Conservation (phyloP, 2,888 invertebrate genomes). For the Noctua comes region DNA sequence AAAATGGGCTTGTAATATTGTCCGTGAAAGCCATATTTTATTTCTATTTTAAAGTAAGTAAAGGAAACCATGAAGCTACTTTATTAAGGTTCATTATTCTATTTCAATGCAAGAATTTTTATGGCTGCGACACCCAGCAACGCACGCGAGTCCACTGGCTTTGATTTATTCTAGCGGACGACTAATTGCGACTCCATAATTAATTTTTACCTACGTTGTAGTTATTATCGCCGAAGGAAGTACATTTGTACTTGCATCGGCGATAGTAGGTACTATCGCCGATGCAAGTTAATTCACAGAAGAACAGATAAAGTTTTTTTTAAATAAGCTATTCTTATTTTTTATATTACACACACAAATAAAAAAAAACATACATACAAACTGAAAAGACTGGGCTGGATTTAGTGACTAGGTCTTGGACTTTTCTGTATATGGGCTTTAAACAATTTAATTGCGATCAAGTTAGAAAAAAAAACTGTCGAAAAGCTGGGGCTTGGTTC, state of each 20-base stretch:
- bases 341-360: not conserved
- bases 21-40: not conserved
- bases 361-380: not conserved
- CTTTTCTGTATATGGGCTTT: not conserved
- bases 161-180: constrained; percentile 55
- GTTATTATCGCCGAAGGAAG: too few relatives aligned
- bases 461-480: too few relatives aligned
- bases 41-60: constrained; percentile 1
- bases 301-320: not conserved
- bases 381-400: not conserved
- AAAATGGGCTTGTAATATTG: not conserved
- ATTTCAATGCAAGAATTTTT: constrained; percentile 64
- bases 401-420: not conserved
- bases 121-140: constrained; percentile 41
- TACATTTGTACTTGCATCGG: not conserved
- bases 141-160: constrained; percentile 52
- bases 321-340: not conserved
- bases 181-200: constrained; percentile 49
- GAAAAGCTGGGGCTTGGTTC: not conserved
- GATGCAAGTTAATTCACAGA: not conserved
- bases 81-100: constrained; percentile 40
- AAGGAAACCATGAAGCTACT: constrained; percentile 30
- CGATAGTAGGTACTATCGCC: too few relatives aligned
- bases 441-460: too few relatives aligned
- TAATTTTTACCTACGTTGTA: constrained; percentile 23